Percentiles rank a stretch among this genome's conserved stretches.
Evolutionary conservation across 1,140 invertebrate species (phyloP).

Genomic region (Drosophila equinoxialis): DNA sequence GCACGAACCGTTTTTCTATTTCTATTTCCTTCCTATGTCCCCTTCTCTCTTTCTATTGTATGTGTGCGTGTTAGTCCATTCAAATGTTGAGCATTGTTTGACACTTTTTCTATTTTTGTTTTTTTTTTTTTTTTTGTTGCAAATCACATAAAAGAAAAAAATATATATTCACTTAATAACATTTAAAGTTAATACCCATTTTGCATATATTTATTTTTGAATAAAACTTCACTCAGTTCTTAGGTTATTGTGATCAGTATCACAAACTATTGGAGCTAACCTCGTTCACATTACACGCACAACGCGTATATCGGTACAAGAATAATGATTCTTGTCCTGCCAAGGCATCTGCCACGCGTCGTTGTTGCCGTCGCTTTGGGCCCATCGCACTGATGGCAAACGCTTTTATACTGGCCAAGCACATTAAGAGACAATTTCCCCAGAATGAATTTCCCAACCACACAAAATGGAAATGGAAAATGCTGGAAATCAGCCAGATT

Average conservation of each 20-base stretch:
- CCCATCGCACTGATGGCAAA: neutral
- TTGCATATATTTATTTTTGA: too few species aligned
- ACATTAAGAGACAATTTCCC: conserved; percentile 14
- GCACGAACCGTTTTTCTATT: conserved; percentile 40
- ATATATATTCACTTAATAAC: neutral
- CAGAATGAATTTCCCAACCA: neutral
- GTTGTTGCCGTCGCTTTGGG: conserved; percentile 39
- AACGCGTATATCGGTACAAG: neutral
- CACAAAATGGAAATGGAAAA: neutral
- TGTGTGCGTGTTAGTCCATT: conserved; percentile 16
- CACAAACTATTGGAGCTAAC: neutral
- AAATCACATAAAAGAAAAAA: neutral
- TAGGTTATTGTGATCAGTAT: neutral
- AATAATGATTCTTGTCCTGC: neutral
- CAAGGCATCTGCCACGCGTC: conserved; percentile 21
- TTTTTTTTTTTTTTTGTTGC: neutral
- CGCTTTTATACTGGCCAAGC: conserved; percentile 32
- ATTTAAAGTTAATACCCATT: neutral
- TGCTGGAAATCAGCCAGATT: too few species aligned
- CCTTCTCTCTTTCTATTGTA: neutral
- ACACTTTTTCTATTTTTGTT: conserved; percentile 13
- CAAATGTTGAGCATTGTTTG: conserved; percentile 29
- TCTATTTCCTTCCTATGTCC: neutral
- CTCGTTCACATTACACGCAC: neutral
- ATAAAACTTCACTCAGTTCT: neutral